Conservation (phyloP, 2,113 vertebrate genomes). For the Heliornis fulica region DNA sequence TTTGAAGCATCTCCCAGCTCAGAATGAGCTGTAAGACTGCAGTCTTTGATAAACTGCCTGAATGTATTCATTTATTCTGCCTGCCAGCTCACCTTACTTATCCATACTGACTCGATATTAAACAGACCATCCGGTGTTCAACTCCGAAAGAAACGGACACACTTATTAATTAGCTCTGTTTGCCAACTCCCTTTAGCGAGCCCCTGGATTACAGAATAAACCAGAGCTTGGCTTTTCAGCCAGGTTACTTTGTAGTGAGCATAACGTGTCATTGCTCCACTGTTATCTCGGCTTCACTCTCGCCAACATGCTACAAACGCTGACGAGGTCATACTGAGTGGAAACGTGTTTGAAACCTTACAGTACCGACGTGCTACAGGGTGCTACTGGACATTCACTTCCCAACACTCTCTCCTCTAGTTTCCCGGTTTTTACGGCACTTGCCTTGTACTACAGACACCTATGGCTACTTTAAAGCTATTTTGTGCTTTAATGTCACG, state of each 20-base stretch:
- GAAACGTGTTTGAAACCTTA: background rate
- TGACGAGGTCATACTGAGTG: accelerated
- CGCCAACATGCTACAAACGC: background rate
- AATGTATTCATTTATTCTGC: background rate
- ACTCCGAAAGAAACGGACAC: background rate
- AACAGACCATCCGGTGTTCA: background rate
- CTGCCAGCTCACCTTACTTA: slow-evolving; percentile 13
- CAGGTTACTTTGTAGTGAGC: background rate
- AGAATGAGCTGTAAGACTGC: background rate
- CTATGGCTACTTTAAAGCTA: background rate
- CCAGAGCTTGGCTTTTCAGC: background rate
- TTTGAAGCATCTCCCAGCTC: background rate
- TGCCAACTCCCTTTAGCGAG: background rate
- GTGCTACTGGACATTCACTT: background rate
- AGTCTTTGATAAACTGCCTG: background rate
- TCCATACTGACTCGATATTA: background rate
- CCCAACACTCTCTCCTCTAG: background rate
- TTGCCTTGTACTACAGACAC: background rate
- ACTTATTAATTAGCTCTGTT: background rate
- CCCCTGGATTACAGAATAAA: background rate
- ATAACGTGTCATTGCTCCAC: background rate
- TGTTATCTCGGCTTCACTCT: background rate
- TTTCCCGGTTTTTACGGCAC: background rate
- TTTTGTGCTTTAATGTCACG: background rate
- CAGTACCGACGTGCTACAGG: background rate